Evolutionary conservation across 2,888 invertebrate species (phyloP).

Genomic region (Onchidella celtica): DNA sequence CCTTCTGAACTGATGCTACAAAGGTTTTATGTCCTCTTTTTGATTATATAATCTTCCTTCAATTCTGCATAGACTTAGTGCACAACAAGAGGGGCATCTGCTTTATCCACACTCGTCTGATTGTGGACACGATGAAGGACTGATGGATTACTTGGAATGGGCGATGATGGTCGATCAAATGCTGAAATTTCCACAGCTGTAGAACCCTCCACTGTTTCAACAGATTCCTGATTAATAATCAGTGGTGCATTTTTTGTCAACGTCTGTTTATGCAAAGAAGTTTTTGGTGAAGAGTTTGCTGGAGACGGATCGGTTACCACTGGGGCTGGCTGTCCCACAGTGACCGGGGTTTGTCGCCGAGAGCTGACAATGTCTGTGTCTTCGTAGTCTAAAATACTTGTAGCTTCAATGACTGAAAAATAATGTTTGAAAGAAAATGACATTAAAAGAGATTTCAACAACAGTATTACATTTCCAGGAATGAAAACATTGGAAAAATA

Average conservation of each 20-base stretch:
- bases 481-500: too few relatives aligned
- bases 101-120: neutral
- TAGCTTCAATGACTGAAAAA: slow-evolving; percentile 47
- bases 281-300: neutral
- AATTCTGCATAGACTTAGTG: too few relatives aligned
- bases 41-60: too few relatives aligned
- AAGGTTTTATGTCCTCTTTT: too few relatives aligned
- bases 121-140: neutral
- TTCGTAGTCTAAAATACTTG: slow-evolving; percentile 48
- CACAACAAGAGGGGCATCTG: slow-evolving; percentile 23
- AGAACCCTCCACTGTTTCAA: too few relatives aligned
- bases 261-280: neutral
- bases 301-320: neutral
- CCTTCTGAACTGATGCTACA: too few relatives aligned
- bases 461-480: too few relatives aligned
- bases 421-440: neutral
- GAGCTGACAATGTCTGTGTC: slow-evolving; percentile 41
- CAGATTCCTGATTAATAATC: neutral
- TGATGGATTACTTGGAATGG: slow-evolving; percentile 12
- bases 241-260: neutral
- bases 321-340: neutral
- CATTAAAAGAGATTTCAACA: neutral
- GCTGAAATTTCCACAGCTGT: neutral
- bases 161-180: slow-evolving; percentile 36
- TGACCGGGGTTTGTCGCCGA: slow-evolving; percentile 35